phyloP scores from a whole-genome alignment of 2,888 invertebrate species.

The Ditula angustiorana region DNA sequence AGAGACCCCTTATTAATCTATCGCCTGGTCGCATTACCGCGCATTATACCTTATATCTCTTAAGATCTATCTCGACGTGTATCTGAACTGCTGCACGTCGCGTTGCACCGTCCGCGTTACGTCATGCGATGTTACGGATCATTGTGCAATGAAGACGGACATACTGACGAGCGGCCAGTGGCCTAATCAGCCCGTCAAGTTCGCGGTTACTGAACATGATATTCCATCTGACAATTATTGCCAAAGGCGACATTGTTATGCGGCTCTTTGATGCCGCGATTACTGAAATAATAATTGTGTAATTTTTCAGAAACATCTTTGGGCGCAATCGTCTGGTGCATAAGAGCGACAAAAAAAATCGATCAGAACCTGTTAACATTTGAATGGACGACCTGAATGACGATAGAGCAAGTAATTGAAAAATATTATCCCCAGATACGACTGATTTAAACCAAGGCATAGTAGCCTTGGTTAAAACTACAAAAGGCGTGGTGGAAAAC shows the following conservation, averaged over 20 bases:
- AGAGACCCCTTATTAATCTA: conserved; percentile 23
- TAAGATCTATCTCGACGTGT: conserved; percentile 27
- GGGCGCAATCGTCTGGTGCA: conserved; percentile 13
- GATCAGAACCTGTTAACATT: not conserved
- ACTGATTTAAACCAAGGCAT: not conserved
- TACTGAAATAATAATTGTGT: conserved; percentile 32
- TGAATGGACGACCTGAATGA: too few species aligned
- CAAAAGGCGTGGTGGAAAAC: conserved; percentile 28
- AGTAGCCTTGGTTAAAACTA: conserved; percentile 24
- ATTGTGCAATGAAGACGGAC: conserved; percentile 39
- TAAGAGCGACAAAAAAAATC: not conserved
- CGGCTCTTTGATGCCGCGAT: conserved; percentile 6
- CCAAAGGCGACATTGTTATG: conserved; percentile 26
- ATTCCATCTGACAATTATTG: conserved; percentile 30
- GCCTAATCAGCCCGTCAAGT: conserved; percentile 36
- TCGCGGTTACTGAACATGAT: conserved; percentile 38
- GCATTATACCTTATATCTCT: conserved; percentile 31
- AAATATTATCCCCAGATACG: too few species aligned
- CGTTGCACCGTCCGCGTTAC: conserved; percentile 24
- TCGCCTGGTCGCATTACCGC: conserved; percentile 17
- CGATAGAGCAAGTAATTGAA: not conserved
- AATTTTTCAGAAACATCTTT: conserved; percentile 33
- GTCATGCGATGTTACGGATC: conserved; percentile 35
- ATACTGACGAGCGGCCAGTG: conserved; percentile 26
- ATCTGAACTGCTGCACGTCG: conserved; percentile 32